Evolutionary conservation across 2,888 invertebrate species (phyloP), one percentile per base, ranked within the genome.

Genomic region (Bellardia bayeri): DNA sequence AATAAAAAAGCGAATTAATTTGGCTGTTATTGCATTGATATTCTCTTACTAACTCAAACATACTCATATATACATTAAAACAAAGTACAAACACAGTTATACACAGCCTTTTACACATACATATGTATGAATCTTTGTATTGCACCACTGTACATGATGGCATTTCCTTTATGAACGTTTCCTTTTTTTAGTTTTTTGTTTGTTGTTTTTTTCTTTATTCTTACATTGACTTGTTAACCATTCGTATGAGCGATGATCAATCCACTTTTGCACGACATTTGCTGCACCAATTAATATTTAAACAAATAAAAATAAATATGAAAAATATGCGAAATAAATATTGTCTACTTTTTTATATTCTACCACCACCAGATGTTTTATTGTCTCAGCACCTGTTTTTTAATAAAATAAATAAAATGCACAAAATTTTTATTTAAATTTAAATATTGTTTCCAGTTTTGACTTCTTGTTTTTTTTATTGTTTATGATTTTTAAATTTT

Each of bases 251-350:
- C 69, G 61, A 85, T 80, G 45, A 85, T 80, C 74, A 61, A 75
- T 37, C 74, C 74, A 79, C 23, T 87, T 87, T 85, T 87, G 87
- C 87, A 87, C 87, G 87, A 85, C 78, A 78, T 83, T 88, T 85
- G 80, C 75, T 80, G 88, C 88, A 85, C 85, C 69, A 80, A 37
- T 58, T 58, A 49, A 56, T 45, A 56, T 33, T 51, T 72, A 80
- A 51, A 71, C 13, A 4, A 71, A 87, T 49, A 37, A 64, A 16
- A 54, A 61, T 16, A 74, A 45, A 68, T 23, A 69, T 54, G 16
- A 80, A 79, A 74, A 49, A 64, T 68, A 80, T 69, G 49, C 69
- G 75, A 79, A 68, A 69, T 54, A 85, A 63, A 68, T 80, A 85
- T 80, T 85, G 79, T 54, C 68, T 45, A 61, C 33, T 63, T 58